Base-by-base conservation (phyloP, 2,113 vertebrate species). In the Lamprologus tigripictilis region DNA sequence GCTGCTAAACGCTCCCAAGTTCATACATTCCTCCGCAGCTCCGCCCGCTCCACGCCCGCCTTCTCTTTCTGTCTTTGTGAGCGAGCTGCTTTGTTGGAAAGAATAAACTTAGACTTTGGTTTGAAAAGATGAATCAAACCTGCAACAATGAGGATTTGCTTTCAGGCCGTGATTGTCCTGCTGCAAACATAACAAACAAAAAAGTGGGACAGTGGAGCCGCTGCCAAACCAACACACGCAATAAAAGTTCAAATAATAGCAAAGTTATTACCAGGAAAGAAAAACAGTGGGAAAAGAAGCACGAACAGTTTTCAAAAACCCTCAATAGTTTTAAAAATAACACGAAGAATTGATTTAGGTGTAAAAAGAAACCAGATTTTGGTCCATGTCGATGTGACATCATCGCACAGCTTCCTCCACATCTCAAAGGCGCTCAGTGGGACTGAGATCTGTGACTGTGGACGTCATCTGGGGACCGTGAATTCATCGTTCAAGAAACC, bases 41-140 rank as follows among this genome's bases (percentile, higher is more conserved):
- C 16, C 31, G 6, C 45, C 61, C 10, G 4, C 63, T 55, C 51
- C 83, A 63, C 42, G 1, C 73, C 83, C 10, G 2, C 9, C 47
- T 53, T 57, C 61, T 8, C 47, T 86, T 37, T 82, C 53, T 21
- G 10, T 85, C 86, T 87, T 84, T 87, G 78, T 87, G 54, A 28
- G 1, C 0, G 5, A 78, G 83, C 58, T 26, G 80, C 23, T 76
- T 45, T 47, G 23, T 28, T 31, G 9, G 9, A 14, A 57, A 54
- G 47, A 79, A 45, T 45, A 45, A 84, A 87, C 37, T 71, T 87
- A 68, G 19, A 61, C 73, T 78, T 81, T 76, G 53, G 31, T 49
- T 57, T 10, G 55, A 82, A 21, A 81, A 31, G 8, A 40, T n/a
- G 49, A 37, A 51, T 71, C 10, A 7, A 12, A 79, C 1, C 40